Evolutionary conservation across 2,888 invertebrate species (phyloP).

Genomic region (Liopterus haemorrhoidalis): DNA sequence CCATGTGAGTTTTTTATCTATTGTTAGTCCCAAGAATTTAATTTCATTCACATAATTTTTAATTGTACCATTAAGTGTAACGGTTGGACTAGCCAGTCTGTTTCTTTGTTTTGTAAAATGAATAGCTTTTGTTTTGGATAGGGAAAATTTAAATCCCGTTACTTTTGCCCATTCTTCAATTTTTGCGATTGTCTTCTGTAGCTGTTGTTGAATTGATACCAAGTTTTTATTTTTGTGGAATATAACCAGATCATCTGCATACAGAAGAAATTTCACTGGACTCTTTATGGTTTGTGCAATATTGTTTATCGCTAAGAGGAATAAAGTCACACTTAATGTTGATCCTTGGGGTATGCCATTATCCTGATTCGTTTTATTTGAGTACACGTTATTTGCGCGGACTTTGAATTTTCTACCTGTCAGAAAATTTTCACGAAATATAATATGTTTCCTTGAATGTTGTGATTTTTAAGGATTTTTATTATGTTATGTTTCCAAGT

Average conservation of each 20-base stretch:
- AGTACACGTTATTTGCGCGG: neutral
- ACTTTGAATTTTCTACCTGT: slow-evolving; percentile 3
- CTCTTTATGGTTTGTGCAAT: neutral
- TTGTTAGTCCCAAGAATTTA: neutral
- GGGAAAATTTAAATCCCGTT: slow-evolving; percentile 5
- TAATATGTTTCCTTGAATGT: neutral
- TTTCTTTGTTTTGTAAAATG: neutral
- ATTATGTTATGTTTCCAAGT: slow-evolving; percentile 2
- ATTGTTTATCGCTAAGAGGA: slow-evolving; percentile 2
- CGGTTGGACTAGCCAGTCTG: neutral
- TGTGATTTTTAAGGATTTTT: neutral
- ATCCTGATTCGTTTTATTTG: neutral
- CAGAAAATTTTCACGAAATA: neutral
- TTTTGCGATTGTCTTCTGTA: neutral
- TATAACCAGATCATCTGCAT: slow-evolving; percentile 7
- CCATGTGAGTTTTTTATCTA: slow-evolving; percentile 1
- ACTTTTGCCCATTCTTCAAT: neutral
- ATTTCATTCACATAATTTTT: slow-evolving; percentile 2
- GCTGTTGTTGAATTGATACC: slow-evolving; percentile 1
- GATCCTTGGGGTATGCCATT: slow-evolving; percentile 1
- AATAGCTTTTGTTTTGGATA: neutral
- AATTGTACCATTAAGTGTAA: neutral
- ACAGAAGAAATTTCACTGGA: slow-evolving; percentile 4
- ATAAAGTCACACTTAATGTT: neutral
- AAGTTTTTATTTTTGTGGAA: slow-evolving; percentile 4